Evolutionary conservation across 2,888 invertebrate genomes (phyloP).

Genomic region (Drosophila phalerata): DNA sequence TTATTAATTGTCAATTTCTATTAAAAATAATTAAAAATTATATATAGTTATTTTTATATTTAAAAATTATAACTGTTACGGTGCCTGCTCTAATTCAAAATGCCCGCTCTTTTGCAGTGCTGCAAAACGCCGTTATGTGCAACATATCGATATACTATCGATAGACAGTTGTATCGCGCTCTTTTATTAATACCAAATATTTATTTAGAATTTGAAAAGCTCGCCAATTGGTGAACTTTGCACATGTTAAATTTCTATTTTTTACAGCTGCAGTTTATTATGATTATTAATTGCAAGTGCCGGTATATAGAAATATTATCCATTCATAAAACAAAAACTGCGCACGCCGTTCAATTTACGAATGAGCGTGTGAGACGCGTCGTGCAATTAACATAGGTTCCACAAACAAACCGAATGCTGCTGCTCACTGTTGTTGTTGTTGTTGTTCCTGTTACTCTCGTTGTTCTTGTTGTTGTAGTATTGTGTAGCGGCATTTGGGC

Average conservation of each 20-base stretch:
- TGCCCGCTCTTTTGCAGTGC: slow-evolving; percentile 40
- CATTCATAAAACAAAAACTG: slow-evolving; percentile 71
- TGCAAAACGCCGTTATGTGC: slow-evolving; percentile 28
- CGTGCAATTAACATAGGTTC: slow-evolving; percentile 54
- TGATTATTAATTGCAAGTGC: slow-evolving; percentile 35
- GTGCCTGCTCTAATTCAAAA: no score
- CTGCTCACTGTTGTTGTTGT: slow-evolving; percentile 47
- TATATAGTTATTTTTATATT: no score
- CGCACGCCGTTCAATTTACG: slow-evolving; percentile 43
- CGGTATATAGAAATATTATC: slow-evolving; percentile 46
- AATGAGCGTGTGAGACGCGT: slow-evolving; percentile 48
- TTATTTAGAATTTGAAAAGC: slow-evolving; percentile 20
- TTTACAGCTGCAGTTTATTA: slow-evolving; percentile 38
- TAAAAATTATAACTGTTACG: no score
- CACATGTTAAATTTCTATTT: slow-evolving; percentile 18
- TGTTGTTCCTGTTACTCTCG: slow-evolving; percentile 11
- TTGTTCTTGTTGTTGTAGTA: slow-evolving; percentile 8
- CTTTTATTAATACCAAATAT: slow-evolving; percentile 4
- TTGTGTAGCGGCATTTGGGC: slow-evolving; percentile 48
- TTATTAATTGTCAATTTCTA: no score
- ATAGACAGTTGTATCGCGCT: slow-evolving; percentile 1
- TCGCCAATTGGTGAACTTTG: slow-evolving; percentile 7
- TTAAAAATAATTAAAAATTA: no score
- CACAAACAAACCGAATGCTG: slow-evolving; percentile 70
- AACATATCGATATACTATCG: slow-evolving; percentile 31